A percentile compares a stretch with the other conserved stretches of the same genome.
These are phyloP conservation scores for Pristionchus maxplancki DNA, from an alignment of 2,888 invertebrate genomes.

Conservation along the genomic window DNA sequence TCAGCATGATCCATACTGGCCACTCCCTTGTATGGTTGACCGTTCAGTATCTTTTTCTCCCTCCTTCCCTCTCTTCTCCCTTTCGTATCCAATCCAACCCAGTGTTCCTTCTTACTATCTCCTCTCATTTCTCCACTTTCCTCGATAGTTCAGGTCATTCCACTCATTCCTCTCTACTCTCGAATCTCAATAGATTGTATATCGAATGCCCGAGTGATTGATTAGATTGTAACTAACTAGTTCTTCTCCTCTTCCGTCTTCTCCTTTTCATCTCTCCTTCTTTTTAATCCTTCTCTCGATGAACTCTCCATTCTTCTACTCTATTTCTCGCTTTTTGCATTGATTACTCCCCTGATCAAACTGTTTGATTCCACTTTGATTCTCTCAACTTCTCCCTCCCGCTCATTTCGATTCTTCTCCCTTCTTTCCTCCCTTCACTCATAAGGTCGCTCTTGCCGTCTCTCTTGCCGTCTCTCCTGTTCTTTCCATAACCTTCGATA, in stretches of 20 bases:
- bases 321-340: background rate
- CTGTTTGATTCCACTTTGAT: constrained; percentile 2
- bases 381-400: background rate
- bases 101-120: background rate
- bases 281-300: constrained; percentile 2
- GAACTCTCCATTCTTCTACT: background rate
- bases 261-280: constrained; percentile 17
- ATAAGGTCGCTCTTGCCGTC: too few species aligned
- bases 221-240: constrained; percentile 34
- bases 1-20: background rate
- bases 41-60: constrained; percentile 4
- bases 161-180: constrained; percentile 6
- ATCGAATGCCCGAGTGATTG: constrained; percentile 6
- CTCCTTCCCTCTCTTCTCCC: background rate
- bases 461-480: background rate
- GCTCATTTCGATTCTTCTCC: constrained; percentile 1
- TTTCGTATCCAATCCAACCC: background rate
- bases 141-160: background rate
- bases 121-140: background rate
- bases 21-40: constrained; percentile 23
- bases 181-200: constrained; percentile 3
- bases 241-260: background rate
- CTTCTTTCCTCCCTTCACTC: background rate
- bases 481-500: background rate
- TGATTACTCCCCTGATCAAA: background rate